These are phyloP conservation scores for Thereva unica DNA, from an alignment of 2,888 invertebrate species.

Conservation along the genomic window DNA sequence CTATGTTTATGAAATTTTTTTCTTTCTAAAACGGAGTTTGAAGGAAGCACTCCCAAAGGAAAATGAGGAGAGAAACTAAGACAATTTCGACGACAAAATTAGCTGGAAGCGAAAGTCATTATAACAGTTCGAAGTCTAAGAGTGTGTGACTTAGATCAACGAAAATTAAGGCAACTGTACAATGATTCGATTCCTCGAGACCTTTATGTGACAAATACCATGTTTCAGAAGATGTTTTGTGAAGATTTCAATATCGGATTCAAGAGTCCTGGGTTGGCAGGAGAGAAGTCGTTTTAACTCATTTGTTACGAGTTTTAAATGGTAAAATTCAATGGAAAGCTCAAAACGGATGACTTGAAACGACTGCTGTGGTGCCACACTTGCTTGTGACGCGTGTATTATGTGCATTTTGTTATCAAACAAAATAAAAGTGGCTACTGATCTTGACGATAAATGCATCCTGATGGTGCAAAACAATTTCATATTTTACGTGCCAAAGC, in stretches of 20 bases:
- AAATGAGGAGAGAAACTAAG: constrained; percentile 1
- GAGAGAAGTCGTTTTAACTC: too few species aligned
- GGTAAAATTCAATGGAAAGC: too few species aligned
- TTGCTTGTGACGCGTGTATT: constrained; percentile 3
- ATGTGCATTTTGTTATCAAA: too few species aligned
- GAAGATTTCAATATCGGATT: constrained; percentile 11
- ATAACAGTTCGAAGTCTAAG: constrained; percentile 7
- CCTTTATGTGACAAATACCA: background rate
- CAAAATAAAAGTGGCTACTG: too few species aligned
- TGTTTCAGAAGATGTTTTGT: constrained; percentile 9
- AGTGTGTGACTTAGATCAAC: constrained; percentile 6
- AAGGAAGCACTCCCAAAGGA: background rate
- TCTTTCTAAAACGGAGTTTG: constrained; percentile 3
- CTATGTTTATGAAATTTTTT: too few species aligned
- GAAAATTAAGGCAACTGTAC: too few species aligned
- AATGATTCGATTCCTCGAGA: constrained; percentile 8
- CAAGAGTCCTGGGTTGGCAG: too few species aligned
- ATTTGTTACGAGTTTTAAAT: too few species aligned
- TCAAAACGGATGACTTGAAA: too few species aligned
- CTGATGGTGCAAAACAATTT: too few species aligned
- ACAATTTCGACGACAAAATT: constrained; percentile 1
- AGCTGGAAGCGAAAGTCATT: background rate
- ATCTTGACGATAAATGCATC: too few species aligned
- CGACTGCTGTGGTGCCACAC: too few species aligned
- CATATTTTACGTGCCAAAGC: constrained; percentile 2